These are phyloP conservation scores for Darevskia mixta DNA, from an alignment of 2,797 vertebrate species.

Conservation along the genomic window DNA sequence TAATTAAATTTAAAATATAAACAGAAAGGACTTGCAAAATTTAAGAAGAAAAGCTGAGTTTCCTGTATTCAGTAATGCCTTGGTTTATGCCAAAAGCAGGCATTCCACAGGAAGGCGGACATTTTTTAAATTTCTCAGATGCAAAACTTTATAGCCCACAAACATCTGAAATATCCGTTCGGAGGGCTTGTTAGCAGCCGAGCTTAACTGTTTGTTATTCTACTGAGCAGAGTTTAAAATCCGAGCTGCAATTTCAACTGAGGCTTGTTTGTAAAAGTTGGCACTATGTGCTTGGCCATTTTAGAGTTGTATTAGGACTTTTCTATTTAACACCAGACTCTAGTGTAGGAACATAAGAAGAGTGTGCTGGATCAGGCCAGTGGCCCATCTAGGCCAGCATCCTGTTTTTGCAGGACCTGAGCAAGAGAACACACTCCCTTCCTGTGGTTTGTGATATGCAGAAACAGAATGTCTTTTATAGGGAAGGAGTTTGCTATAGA, in stretches of 20 bases:
- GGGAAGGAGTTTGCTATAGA: background rate
- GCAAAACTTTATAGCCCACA: background rate
- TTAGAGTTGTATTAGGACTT: background rate
- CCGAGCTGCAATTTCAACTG: background rate
- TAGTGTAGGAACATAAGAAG: too few species aligned
- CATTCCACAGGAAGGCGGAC: conserved; percentile 8
- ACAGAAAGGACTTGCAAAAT: conserved; percentile 10
- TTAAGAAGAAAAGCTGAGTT: background rate
- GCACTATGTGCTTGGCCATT: background rate
- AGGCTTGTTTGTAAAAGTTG: background rate
- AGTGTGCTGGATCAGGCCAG: too few species aligned
- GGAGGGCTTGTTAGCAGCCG: background rate
- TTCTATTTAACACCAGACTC: background rate
- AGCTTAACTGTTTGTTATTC: conserved; percentile 19
- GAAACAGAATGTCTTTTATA: too few species aligned
- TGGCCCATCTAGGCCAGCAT: too few species aligned
- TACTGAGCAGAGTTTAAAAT: background rate
- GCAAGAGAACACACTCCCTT: too few species aligned
- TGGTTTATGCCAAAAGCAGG: conserved; percentile 4
- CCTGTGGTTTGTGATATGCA: too few species aligned
- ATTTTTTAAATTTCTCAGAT: conserved; percentile 7
- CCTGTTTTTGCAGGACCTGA: too few species aligned
- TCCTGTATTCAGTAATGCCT: background rate
- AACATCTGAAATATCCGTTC: conserved; percentile 12
- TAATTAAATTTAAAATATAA: conserved; percentile 33